Conservation (phyloP, 2,113 vertebrate genomes). For the Pachyramphus minor region DNA sequence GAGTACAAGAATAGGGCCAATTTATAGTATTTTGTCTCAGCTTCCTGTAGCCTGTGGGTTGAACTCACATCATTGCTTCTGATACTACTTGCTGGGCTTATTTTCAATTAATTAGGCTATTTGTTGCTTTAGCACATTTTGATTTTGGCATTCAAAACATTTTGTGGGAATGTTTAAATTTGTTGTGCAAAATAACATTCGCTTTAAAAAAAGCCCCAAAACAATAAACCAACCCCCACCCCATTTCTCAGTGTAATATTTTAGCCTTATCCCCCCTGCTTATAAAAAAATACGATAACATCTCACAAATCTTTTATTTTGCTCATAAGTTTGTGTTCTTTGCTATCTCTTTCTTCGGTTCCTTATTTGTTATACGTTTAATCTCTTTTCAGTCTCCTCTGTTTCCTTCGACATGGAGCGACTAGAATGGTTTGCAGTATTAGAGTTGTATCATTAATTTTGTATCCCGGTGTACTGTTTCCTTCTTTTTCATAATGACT, state of each 20-base stretch:
- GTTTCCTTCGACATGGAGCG: background rate
- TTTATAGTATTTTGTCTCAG: background rate
- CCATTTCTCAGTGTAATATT: background rate
- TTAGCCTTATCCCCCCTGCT: background rate
- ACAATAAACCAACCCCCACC: background rate
- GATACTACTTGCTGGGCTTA: background rate
- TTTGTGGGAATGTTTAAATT: background rate
- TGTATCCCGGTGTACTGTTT: background rate
- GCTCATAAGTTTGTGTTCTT: background rate
- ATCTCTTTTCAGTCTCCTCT: background rate
- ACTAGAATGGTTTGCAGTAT: background rate
- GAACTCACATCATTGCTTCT: background rate
- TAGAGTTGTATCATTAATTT: background rate
- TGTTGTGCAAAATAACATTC: background rate
- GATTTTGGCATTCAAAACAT: background rate
- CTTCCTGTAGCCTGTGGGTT: background rate
- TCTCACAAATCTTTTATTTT: background rate
- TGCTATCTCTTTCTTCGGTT: background rate
- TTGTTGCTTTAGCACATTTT: background rate
- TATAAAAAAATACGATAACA: background rate
- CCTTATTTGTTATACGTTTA: background rate
- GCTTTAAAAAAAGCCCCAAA: background rate
- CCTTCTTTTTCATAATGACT: background rate
- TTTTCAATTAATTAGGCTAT: background rate
- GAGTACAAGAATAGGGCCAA: background rate